phyloP scores from a whole-genome alignment of 2,797 vertebrate genomes.

The Prunella strophiata region DNA sequence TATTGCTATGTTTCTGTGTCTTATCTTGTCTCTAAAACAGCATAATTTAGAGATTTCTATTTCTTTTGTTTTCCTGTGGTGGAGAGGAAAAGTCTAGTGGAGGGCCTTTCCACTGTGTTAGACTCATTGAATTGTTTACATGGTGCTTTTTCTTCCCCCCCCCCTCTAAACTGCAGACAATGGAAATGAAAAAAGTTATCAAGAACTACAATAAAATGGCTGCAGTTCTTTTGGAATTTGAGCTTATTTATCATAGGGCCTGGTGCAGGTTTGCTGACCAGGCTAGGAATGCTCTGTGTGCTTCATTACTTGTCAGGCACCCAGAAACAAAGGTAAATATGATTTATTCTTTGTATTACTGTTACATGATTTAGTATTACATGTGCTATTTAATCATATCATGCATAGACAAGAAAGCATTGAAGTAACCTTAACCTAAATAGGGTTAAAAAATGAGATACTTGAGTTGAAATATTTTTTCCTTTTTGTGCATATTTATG shows the following conservation, averaged over 20 bases:
- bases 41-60: background rate
- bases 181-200: slow-evolving; percentile 80
- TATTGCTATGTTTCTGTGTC: background rate
- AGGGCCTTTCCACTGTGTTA: background rate
- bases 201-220: slow-evolving; percentile 83
- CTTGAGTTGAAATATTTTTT: background rate
- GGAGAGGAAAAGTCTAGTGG: background rate
- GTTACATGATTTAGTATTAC: background rate
- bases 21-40: background rate
- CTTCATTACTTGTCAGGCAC: slow-evolving; percentile 77
- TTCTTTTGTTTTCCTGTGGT: background rate
- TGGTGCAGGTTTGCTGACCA: slow-evolving; percentile 79
- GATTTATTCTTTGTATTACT: background rate
- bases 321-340: slow-evolving; percentile 77
- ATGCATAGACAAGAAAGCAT: background rate
- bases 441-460: background rate
- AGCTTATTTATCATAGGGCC: slow-evolving; percentile 78
- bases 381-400: background rate
- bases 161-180: slow-evolving; percentile 51
- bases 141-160: rapidly evolving
- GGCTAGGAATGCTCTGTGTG: slow-evolving; percentile 68
- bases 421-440: background rate
- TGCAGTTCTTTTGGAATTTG: slow-evolving; percentile 80
- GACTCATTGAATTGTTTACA: background rate
- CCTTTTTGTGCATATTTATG: background rate